Percentiles rank a stretch among this genome's conserved stretches.
phyloP scores from a whole-genome alignment of 2,888 invertebrate genomes.

The Eurytoma adleriae region DNA sequence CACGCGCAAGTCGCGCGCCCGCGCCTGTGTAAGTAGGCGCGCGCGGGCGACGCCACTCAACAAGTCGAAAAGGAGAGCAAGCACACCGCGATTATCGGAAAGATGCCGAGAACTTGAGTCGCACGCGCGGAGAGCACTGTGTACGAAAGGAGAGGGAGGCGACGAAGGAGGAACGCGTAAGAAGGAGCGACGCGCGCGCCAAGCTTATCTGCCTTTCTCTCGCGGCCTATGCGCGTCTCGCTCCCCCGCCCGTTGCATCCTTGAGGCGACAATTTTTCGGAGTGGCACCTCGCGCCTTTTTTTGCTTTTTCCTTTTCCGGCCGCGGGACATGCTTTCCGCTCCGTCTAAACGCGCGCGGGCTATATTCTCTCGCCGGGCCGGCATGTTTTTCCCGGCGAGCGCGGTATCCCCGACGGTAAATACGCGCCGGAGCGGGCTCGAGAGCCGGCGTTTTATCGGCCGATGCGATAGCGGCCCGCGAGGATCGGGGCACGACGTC shows the following conservation, averaged over 20 bases:
- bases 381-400: slow-evolving; percentile 23
- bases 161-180: slow-evolving; percentile 21
- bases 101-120: slow-evolving; percentile 6
- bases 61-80: slow-evolving; percentile 35
- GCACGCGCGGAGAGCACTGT: not conserved
- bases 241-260: not conserved
- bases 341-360: no score
- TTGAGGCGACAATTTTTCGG: not conserved
- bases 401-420: not conserved
- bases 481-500: no score
- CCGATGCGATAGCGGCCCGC: not conserved
- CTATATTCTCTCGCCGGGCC: no score
- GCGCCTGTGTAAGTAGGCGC: not conserved
- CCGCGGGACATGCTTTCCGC: no score
- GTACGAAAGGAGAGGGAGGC: not conserved
- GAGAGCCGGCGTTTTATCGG: not conserved
- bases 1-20: not conserved
- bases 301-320: no score
- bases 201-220: slow-evolving; percentile 35
- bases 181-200: slow-evolving; percentile 13
- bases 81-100: slow-evolving; percentile 33
- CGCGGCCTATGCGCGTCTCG: no score
- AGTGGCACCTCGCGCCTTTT: not conserved
- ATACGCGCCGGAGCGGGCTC: not conserved
- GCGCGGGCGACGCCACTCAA: slow-evolving; percentile 13